Conservation (phyloP, 2,888 invertebrate species). For the Tuta absoluta region DNA sequence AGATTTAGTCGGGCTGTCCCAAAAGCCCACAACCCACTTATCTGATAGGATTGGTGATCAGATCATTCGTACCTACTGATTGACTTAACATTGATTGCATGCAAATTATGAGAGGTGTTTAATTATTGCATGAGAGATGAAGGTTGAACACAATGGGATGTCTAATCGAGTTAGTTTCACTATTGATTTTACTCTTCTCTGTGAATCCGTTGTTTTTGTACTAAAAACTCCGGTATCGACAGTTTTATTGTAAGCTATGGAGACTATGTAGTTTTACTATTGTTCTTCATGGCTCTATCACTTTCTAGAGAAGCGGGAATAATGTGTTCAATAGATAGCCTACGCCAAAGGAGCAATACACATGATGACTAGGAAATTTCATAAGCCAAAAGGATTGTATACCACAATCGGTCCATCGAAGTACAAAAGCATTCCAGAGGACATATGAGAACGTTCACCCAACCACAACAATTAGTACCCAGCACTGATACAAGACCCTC, state of each 20-base stretch:
- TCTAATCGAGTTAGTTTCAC: slow-evolving; percentile 31
- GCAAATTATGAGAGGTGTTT: slow-evolving; percentile 15
- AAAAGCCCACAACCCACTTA: no score
- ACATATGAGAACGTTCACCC: neutral
- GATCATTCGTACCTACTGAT: slow-evolving; percentile 27
- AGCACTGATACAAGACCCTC: slow-evolving; percentile 8
- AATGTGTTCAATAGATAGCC: neutral
- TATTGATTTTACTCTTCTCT: slow-evolving; percentile 41
- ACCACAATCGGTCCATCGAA: neutral
- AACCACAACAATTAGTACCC: neutral
- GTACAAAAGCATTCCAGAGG: neutral
- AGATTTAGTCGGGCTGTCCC: no score
- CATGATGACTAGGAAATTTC: neutral
- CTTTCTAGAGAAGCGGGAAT: neutral
- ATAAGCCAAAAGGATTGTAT: neutral
- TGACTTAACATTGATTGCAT: slow-evolving; percentile 23
- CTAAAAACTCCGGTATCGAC: neutral
- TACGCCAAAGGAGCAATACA: neutral
- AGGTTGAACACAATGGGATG: slow-evolving; percentile 20
- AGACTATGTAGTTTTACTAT: slow-evolving; percentile 4
- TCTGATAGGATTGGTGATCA: slow-evolving; percentile 10
- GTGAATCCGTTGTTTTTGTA: slow-evolving; percentile 47
- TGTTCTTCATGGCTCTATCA: neutral
- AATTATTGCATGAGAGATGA: slow-evolving; percentile 15
- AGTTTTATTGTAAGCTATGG: slow-evolving; percentile 14